Evolutionary conservation across 2,888 invertebrate species (phyloP), one percentile per base, ranked within the genome.

Genomic region (Hipparchia sbordonii): DNA sequence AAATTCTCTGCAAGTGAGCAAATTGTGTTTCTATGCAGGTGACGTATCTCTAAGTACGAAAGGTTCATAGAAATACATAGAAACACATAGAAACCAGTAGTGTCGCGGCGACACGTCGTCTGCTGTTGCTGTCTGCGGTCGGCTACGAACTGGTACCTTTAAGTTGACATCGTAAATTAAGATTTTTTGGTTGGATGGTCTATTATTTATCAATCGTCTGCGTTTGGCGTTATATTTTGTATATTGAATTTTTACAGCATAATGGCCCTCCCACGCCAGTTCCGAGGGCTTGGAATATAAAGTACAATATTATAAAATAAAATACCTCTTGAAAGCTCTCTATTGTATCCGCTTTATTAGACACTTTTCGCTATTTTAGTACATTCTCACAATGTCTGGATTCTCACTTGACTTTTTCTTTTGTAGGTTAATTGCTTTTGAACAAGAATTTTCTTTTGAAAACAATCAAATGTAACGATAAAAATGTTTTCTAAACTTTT

Each of bases 341-440:
- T n/a, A 67, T 67, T 67, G 66, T 67, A 45, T 12, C 61, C 61
- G 12, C 66, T 67, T 67, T 67, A 67, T 45, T 56, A 56, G 54
- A 54, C 39, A 45, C 66, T n/a, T 56, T 45, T 39, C 12, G 66
- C 33, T 52, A 67, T 54, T 67, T 54, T n/a, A 61, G 61, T 45
- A 61, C 45, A 45, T 60, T 33, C 54, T 52, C 56, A n/a, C 54
- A 56, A 56, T n/a, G 52, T 52, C 65, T 48, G 51, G n/a, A 48
- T 65, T 65, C 51, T 51, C 5, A 48, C 52, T 52, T 23, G 65
- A 51, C 33, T 65, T 48, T 65, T 52, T 52, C 23, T 65, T 51
- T 33, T 65, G 48, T 52, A 23, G 48, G 8, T 62, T 62, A 46
- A 46, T 7, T n/a, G n/a, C 23, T 65, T 48, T 65, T 65, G 23